A percentile compares a stretch with the other conserved stretches of the same genome.
phyloP scores from a whole-genome alignment of 1,140 invertebrate genomes.

The Acromyrmex heyeri region DNA sequence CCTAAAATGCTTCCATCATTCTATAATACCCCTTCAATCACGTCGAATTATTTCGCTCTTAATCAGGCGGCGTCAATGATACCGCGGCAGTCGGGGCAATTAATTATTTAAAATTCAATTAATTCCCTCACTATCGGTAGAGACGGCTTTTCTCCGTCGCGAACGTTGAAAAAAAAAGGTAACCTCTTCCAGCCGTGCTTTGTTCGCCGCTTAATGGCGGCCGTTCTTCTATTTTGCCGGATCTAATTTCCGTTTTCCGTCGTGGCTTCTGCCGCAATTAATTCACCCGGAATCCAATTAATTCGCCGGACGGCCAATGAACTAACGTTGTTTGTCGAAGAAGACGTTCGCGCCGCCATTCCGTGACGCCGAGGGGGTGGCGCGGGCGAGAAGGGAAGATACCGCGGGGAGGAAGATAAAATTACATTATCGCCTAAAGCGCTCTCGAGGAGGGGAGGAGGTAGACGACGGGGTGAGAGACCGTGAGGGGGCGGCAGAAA shows the following conservation, averaged over 20 bases:
- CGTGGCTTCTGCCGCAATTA: conserved; percentile 77
- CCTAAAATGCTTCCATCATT: neutral
- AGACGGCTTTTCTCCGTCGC: conserved; percentile 55
- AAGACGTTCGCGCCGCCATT: conserved; percentile 71
- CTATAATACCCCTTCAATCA: conserved; percentile 32
- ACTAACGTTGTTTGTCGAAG: conserved; percentile 82
- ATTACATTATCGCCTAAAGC: conserved; percentile 77
- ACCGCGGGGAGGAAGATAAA: conserved; percentile 64
- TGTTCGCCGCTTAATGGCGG: conserved; percentile 65
- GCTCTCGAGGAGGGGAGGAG: conserved; percentile 55
- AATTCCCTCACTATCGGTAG: conserved; percentile 50
- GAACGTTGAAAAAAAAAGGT: neutral
- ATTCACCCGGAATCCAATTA: conserved; percentile 71
- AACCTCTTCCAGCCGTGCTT: conserved; percentile 65
- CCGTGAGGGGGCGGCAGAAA: conserved; percentile 66
- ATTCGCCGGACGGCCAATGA: conserved; percentile 75
- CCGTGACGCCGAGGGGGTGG: conserved; percentile 35
- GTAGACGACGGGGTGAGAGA: conserved; percentile 33
- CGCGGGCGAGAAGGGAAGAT: neutral
- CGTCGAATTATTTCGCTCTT: conserved; percentile 52
- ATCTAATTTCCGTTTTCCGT: conserved; percentile 73
- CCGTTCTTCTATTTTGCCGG: conserved; percentile 63
- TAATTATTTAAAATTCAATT: conserved; percentile 67
- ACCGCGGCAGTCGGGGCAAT: conserved; percentile 32
- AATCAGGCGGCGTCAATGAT: conserved; percentile 26